Evolutionary conservation across 2,888 invertebrate genomes (phyloP), one percentile per base, ranked within the genome.

Genomic region (Oasisia sp.): DNA sequence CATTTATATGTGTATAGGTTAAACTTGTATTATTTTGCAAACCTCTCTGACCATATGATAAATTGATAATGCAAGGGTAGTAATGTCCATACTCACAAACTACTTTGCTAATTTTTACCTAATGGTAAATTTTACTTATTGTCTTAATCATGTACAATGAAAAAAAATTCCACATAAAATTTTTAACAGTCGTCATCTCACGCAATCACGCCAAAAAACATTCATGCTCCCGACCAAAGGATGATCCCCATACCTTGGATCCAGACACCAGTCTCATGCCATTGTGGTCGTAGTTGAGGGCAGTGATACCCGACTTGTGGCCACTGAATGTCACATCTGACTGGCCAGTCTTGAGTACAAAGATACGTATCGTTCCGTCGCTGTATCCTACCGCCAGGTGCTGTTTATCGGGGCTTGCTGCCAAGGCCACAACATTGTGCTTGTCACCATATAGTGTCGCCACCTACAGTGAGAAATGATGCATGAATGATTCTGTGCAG

Each of bases 221-320:
- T n/a, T 1, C 27, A 74, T 74, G 14, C 27, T 74, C 27, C 7
- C 27, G 19, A 7, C 19, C 27, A 19, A 74, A n/a, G 7, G 27
- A 27, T 27, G 14, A 74, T 27, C 5, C 5, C 38, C 7, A 2
- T 93, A 96, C 98, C 97, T 98, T 98, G 92, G 98, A 97, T 32
- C 99, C 99, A 92, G 99, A 98, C 0, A 98, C 98, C 92, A 99
- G 97, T 94, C 98, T 97, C 95, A 98, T 98, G 0, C 99, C 99
- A 32, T 92, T 92, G 14, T 97, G 97, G 96, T 99, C 99, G 97
- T 98, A 99, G 92, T 97, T 97, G 93, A 99, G 96, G 44, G 98
- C 97, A 14, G 98, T 98, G 7, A 99, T 97, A 44, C 98, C 98
- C 45, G 98, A 98, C 95, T 97, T 98, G 96, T 99, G 99, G 0